Base-by-base conservation (phyloP, 2,888 invertebrate species). In the Heterodera filipjevi region DNA sequence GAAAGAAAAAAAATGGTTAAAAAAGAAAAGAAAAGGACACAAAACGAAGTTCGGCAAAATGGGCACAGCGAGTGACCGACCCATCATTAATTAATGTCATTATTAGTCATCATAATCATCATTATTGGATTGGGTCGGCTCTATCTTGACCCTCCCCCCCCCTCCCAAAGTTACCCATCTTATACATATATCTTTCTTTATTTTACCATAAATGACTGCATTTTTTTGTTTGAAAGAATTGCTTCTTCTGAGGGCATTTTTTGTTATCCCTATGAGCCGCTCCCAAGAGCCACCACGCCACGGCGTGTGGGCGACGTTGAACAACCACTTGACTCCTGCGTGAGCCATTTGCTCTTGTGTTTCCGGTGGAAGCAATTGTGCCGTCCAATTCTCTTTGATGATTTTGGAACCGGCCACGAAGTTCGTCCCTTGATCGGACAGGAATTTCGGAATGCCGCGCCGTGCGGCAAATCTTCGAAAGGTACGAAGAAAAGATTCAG, bases 251-350 rank as follows among this genome's bases (percentile, higher is more conserved):
- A 77, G 32, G 3, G 49, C 59, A 12, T 22, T 35, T 22, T 77
- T 77, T 0, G 68, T 68, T 1, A 53, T 33, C 16, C 74, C 78
- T 5, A 77, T 32, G 0, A 77, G n/a, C 2, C 78, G 5, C n/a
- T 77, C 78, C 76, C 76, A 77, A 1, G 39, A 30, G 0, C 78
- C 78, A 30, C 78, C 78, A 59, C 59, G 33, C 75, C 76, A 39
- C 1, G 78, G 78, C 10, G 71, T 49, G 0, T 22, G 32, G 35
- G 33, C 39, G 0, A 53, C 27, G 32, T 46, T 77, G 22, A 77
- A 77, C 0, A 6, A 12, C 74, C 74, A 77, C 0, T 53, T 2
- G 2, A 66, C 53, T 5, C 59, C 53, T 53, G 16, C 5, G 3
- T 32, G 39, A 0, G 32, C 46, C 30, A 68, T 2, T 1, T 46